Evolutionary conservation across 1,140 invertebrate species (phyloP), one percentile per base, ranked within the genome.

Genomic region (Bombus picipes): DNA sequence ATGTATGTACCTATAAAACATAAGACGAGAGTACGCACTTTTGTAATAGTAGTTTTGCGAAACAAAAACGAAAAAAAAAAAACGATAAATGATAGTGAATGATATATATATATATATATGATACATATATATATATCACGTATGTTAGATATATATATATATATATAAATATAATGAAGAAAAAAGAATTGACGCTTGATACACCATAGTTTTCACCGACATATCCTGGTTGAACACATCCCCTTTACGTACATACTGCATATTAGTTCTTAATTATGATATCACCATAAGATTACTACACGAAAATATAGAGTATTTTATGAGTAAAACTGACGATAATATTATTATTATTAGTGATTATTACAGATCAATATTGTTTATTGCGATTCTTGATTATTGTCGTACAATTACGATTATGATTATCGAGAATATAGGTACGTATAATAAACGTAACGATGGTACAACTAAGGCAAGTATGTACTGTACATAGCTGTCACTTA

Each of bases 211-310:
- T 94, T 93, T 94, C 94, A 95, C 92, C 93, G 92, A 95, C 94
- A 95, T 95, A 95, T 95, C 94, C 93, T 95, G 92, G 91, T 92
- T 93, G 92, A 93, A 95, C 92, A 94, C 93, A 94, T 94, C 93
- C 92, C 92, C 88, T 91, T 93, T 93, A 94, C 92, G 94, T 94
- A 93, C 93, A 94, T 94, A 94, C 93, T 91, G 92, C 91, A 94
- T 93, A 92, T 83, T 88, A 65, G 34, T 71, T 71, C 43, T 80
- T 66, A 80, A 53, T 53, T 47, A 47, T 32, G 59, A 65, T 37
- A 59, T 53, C 53, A 59, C 57, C 57, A 25, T 18, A 41, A n/a
- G 57, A 66, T 78, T 59, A 59, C 47, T 76, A 78, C 62, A 79
- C 65, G n/a, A 79, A n/a, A 37, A 6, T 70, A 47, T 80, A 95